A percentile compares a stretch with the other conserved stretches of the same genome.
These are phyloP conservation scores for Heliconius sara DNA, from an alignment of 2,888 invertebrate species.

Conservation along the genomic window DNA sequence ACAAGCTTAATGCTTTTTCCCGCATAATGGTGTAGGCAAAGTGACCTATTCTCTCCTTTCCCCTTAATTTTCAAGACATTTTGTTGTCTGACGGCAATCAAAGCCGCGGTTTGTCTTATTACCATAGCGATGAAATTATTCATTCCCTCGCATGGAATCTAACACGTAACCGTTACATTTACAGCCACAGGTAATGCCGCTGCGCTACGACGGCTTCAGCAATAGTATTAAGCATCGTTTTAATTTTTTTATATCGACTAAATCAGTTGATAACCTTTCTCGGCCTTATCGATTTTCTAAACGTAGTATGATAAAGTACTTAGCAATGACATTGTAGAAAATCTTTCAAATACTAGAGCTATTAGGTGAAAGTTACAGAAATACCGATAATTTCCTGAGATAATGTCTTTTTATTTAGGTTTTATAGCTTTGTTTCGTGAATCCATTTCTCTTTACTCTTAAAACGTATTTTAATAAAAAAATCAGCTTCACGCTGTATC, in stretches of 20 bases:
- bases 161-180: not conserved
- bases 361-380: conserved; percentile 8
- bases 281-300: not conserved
- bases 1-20: too few species aligned
- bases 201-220: too few species aligned
- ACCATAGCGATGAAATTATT: not conserved
- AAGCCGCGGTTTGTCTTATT: not conserved
- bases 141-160: not conserved
- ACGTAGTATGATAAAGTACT: not conserved
- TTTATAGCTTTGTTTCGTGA: not conserved
- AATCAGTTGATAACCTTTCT: not conserved
- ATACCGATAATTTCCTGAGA: conserved; percentile 7
- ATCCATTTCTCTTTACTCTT: not conserved
- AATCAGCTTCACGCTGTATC: too few species aligned
- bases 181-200: too few species aligned
- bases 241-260: not conserved
- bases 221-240: not conserved
- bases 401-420: conserved; percentile 3
- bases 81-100: too few species aligned
- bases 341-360: not conserved
- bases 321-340: conserved; percentile 3
- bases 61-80: too few species aligned
- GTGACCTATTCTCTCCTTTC: too few species aligned
- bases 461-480: not conserved
- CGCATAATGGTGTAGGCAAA: too few species aligned